Evolutionary conservation across 2,888 invertebrate species (phyloP).

Genomic region (Dolomedes plantarius): DNA sequence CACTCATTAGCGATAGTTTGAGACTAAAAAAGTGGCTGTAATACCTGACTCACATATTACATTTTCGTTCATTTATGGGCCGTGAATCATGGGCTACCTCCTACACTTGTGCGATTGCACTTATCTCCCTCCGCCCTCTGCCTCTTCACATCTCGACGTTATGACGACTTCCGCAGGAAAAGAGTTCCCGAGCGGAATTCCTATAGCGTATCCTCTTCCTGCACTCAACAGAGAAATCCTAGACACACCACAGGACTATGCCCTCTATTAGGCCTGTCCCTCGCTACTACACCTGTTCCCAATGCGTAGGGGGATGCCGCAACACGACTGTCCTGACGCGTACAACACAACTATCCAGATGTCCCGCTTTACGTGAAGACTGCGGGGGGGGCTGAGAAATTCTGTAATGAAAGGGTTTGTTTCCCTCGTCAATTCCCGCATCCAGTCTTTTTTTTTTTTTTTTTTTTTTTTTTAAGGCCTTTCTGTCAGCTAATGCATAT

Average conservation of each 20-base stretch:
- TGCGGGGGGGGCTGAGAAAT: neutral
- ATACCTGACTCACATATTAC: too few relatives aligned
- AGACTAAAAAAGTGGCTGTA: too few relatives aligned
- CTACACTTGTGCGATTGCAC: too few relatives aligned
- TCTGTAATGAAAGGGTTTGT: neutral
- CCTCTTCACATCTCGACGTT: neutral
- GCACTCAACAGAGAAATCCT: slow-evolving; percentile 25
- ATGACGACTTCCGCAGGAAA: slow-evolving; percentile 60
- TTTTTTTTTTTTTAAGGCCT: too few relatives aligned
- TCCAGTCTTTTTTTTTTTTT: too few relatives aligned
- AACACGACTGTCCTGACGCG: slow-evolving; percentile 9
- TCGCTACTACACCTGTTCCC: slow-evolving; percentile 53
- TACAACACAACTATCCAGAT: neutral
- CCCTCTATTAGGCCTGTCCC: slow-evolving; percentile 13
- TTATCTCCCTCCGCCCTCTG: neutral
- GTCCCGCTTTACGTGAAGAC: neutral
- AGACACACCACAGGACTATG: slow-evolving; percentile 5
- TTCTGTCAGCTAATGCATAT: too few relatives aligned
- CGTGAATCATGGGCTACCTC: too few relatives aligned
- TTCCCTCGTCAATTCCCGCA: too few relatives aligned
- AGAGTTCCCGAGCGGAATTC: slow-evolving; percentile 38
- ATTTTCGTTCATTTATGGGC: too few relatives aligned
- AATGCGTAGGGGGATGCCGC: neutral
- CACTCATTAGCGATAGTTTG: too few relatives aligned
- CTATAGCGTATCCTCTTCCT: slow-evolving; percentile 63